phyloP scores from a whole-genome alignment of 2,888 invertebrate species.

The Trichogramma dendrolimi region DNA sequence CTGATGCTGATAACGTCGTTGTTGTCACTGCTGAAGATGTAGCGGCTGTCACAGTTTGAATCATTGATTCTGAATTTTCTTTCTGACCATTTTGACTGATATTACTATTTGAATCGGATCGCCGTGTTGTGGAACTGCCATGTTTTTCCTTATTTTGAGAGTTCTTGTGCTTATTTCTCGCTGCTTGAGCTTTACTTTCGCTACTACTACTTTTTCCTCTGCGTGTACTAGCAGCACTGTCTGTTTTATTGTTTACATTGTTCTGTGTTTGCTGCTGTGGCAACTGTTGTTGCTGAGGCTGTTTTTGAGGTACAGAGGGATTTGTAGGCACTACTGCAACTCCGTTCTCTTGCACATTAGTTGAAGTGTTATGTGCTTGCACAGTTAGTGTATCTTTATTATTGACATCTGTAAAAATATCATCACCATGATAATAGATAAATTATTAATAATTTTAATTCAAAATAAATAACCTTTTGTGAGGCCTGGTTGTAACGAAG shows the following conservation, averaged over 20 bases:
- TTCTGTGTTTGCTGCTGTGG: conserved; percentile 37
- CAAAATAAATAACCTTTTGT: conserved; percentile 43
- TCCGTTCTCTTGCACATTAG: conserved; percentile 33
- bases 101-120: conserved; percentile 50
- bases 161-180: conserved; percentile 57
- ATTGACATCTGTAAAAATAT: not conserved
- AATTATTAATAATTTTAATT: conserved; percentile 1
- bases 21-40: conserved; percentile 18
- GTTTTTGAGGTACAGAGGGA: conserved; percentile 34
- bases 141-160: conserved; percentile 51
- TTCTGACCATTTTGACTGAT: conserved; percentile 39
- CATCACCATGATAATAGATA: conserved; percentile 25
- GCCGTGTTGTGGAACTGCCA: conserved; percentile 41
- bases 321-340: conserved; percentile 24
- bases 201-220: conserved; percentile 49
- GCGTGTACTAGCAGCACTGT: conserved; percentile 46
- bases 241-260: conserved; percentile 53
- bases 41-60: conserved; percentile 14
- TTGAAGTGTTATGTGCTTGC: conserved; percentile 3
- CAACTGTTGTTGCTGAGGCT: conserved; percentile 32
- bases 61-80: conserved; percentile 33
- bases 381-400: no score
- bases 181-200: conserved; percentile 54
- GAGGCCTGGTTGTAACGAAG: conserved; percentile 53
- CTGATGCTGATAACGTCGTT: conserved; percentile 21